Evolutionary conservation across 92 coral and sea anemone species (phyloP), one percentile per base, ranked within the genome.

Genomic region (Isaurus tuberculatus): DNA sequence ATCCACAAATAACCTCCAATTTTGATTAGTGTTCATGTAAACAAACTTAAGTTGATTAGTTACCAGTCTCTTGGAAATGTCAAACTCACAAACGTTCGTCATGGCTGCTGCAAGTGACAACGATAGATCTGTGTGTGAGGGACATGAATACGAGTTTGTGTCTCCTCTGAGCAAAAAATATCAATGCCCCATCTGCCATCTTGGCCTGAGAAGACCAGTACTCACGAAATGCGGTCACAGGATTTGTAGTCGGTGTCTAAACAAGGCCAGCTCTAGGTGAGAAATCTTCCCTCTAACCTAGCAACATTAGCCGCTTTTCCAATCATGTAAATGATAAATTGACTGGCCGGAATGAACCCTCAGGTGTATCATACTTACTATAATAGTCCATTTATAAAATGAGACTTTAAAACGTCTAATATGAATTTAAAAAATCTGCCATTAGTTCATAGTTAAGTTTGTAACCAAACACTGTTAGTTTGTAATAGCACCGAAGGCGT

Each of bases 141-240:
- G 82, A 5, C 31, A 11, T 77, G 82, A 77, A 20, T 77, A 57
- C 82, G 23, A 77, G 19, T 77, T 77, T 40, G 68, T 77, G 64
- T 58, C 82, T 10, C 55, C 70, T 15, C 36, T 77, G 5, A 58
- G 49, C 34, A 58, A 77, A 10, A 70, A 77, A 5, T 7, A 77
- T 36, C 20, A 33, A 5, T 77, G 82, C 33, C 70, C 69, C 48
- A 60, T 77, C 53, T 77, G 82, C 70, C 70, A 13, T 20, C 27
- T 77, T 27, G 51, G 69, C 3, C 68, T 77, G 27, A 77, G 36
- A 22, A 77, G 37, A 5, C 82, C 82, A 20, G 70, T 77, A 13
- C 82, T 77, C 69, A 77, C 82, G 1, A 77, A 77, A 34, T 77
- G 82, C 23, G 82, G 82, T 13, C 82, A 77, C 46, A 60, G 69